Base-by-base conservation (phyloP, 2,888 invertebrate species). In the Spisula solida region DNA sequence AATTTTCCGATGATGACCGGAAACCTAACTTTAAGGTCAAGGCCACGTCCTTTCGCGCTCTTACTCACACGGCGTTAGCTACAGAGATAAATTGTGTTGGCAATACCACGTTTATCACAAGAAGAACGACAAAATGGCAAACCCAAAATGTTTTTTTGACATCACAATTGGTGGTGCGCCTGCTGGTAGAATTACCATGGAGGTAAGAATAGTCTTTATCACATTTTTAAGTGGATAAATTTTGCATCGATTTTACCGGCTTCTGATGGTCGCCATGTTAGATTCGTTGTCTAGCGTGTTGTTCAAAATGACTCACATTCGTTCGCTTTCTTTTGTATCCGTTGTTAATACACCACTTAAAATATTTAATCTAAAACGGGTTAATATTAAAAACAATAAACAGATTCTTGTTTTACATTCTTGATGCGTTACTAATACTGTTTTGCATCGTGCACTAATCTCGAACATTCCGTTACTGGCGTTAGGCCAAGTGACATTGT, bases 181-280 rank as follows among this genome's bases (percentile, higher is more conserved):
- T 1, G 80, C 60, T n/a, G 91, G 90, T 29, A 88, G 90, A 78
- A 88, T 91, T 80, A 80, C 80, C n/a, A 88, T 91, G 87, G 90
- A 90, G 83, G 91, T 91, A 88, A 75, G 75, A 2, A 18, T 75
- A 8, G 47, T 56, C 12, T 34, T 56, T n/a, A 18, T 56, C 16
- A 34, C 4, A 18, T 41, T 16, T 41, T 83, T 5, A 25, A 66
- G 41, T 1, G 12, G 25, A 16, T 75, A 25, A 75, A 20, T 80
- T 51, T 78, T n/a, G 18, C 48, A 29, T 47, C 31, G 60, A 60
- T 29, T 60, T 81, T 81, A 51, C 86, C 86, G 86, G 86, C 86
- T 86, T 81, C 60, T 70, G 25, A 20, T 48, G 79, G 66, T 18
- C 41, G 56, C 82, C 82, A 82, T 82, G 34, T 82, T 82, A 20